A percentile compares a stretch with the other conserved stretches of the same genome.
phyloP scores from a whole-genome alignment of 2,797 vertebrate genomes.

The Ammospiza maritima region DNA sequence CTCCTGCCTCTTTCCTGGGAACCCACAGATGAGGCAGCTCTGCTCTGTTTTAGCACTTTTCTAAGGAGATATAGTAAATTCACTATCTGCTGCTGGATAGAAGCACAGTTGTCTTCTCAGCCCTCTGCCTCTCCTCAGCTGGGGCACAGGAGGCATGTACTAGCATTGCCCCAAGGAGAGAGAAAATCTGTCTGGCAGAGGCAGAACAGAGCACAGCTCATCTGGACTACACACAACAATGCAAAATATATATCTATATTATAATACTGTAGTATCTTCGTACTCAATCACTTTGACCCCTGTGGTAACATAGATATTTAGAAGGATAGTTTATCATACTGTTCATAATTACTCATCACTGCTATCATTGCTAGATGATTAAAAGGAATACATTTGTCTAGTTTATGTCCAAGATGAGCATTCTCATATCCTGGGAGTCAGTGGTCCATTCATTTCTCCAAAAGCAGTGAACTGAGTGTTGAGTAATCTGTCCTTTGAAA shows the following conservation, averaged over 20 bases:
- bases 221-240: background rate
- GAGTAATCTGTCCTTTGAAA: conserved; percentile 32
- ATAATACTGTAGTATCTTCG: background rate
- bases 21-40: background rate
- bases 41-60: background rate
- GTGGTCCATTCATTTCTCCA: background rate
- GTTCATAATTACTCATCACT: background rate
- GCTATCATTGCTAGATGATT: background rate
- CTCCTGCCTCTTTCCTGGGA: background rate
- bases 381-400: background rate
- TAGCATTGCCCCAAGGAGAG: background rate
- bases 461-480: background rate
- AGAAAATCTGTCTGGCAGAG: background rate
- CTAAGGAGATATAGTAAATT: background rate
- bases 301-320: background rate
- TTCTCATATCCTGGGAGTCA: conserved; percentile 6
- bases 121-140: background rate
- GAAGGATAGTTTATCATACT: background rate
- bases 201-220: background rate
- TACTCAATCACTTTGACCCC: background rate
- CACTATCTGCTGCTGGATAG: background rate
- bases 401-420: background rate
- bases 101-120: background rate
- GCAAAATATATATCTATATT: background rate
- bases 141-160: background rate